Base-by-base conservation (phyloP, 2,888 invertebrate genomes). In the Folsomia manolachei region DNA sequence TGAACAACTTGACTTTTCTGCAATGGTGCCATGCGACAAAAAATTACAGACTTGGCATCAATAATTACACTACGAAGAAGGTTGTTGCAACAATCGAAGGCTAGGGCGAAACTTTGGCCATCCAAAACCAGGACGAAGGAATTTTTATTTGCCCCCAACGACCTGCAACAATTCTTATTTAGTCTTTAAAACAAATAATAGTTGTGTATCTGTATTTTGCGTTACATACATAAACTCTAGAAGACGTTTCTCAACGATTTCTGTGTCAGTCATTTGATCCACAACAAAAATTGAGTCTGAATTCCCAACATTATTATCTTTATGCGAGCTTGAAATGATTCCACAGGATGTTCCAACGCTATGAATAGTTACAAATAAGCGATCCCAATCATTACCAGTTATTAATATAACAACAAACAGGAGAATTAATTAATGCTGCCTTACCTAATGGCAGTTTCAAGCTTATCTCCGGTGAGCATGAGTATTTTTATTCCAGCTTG, bases 371-470 rank as follows among this genome's bases (percentile, higher is more conserved):
- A n/a, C n/a, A n/a, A n/a, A n/a, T n/a, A n/a, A n/a, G n/a, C n/a
- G n/a, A n/a, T n/a, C n/a, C n/a, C n/a, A n/a, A n/a, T n/a, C n/a
- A n/a, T n/a, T n/a, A n/a, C n/a, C n/a, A n/a, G n/a, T n/a, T n/a
- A n/a, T n/a, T n/a, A n/a, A n/a, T n/a, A n/a, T n/a, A n/a, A n/a
- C n/a, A n/a, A n/a, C n/a, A n/a, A n/a, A n/a, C n/a, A n/a, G n/a
- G n/a, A n/a, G n/a, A n/a, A n/a, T n/a, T n/a, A n/a, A n/a, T n/a
- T n/a, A n/a, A n/a, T n/a, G n/a, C n/a, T n/a, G n/a, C n/a, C n/a
- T n/a, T 98, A 84, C 98, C n/a, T 98, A 26, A 94, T 92, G 0
- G 99, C 99, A 0, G 99, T 99, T 86, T 99, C 98, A 76, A 97
- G 83, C 85, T 89, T 90, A 82, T 91, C 90, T 7, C 88, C 88